phyloP scores from a whole-genome alignment of 2,888 invertebrate species.

The Cataglyphis livida region DNA sequence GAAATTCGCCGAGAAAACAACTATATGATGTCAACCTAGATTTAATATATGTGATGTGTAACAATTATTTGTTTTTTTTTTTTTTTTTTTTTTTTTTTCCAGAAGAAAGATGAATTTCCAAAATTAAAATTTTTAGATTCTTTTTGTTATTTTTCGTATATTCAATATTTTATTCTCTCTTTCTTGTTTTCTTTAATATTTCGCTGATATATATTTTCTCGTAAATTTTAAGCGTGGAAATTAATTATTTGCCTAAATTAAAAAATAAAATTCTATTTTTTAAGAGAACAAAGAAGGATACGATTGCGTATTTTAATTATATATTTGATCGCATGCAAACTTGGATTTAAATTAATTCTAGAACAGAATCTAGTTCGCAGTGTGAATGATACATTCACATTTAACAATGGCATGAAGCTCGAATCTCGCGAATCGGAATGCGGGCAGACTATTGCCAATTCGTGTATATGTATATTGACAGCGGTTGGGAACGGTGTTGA shows the following conservation, averaged over 20 bases:
- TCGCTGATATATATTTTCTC: neutral
- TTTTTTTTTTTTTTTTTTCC: neutral
- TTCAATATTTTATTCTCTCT: neutral
- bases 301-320: neutral
- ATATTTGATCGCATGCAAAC: neutral
- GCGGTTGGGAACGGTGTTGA: constrained; percentile 10
- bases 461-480: constrained; percentile 38
- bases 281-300: neutral
- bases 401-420: constrained; percentile 19
- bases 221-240: neutral
- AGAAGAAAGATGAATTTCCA: neutral
- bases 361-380: neutral
- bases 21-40: neutral
- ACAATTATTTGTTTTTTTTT: neutral
- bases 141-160: neutral
- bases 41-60: neutral
- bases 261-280: neutral
- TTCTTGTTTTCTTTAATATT: neutral
- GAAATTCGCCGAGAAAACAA: constrained; percentile 1
- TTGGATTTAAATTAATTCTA: neutral
- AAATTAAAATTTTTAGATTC: neutral
- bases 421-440: constrained; percentile 10
- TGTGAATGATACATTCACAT: constrained; percentile 16
- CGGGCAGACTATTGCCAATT: constrained; percentile 22
- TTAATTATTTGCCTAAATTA: neutral